Conservation (phyloP, 92 coral and sea anemone species). For the Epizoanthus scotinus region DNA sequence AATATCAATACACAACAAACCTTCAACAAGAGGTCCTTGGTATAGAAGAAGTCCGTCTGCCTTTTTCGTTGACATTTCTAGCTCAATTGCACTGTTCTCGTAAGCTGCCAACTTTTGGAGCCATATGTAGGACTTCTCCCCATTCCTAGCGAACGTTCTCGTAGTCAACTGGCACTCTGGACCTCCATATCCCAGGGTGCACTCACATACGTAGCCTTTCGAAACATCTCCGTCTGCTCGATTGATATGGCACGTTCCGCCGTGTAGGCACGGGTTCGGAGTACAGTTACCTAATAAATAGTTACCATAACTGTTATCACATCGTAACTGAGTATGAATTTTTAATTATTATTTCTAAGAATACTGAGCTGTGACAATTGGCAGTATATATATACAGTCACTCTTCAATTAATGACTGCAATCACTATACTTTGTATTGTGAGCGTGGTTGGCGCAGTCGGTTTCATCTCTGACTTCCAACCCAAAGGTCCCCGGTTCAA, state of each 20-base stretch:
- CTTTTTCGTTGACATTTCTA: slow-evolving; percentile 65
- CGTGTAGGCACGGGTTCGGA: slow-evolving; percentile 26
- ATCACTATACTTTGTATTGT: no score
- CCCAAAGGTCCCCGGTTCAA: no score
- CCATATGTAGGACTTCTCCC: slow-evolving; percentile 69
- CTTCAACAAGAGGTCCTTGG: slow-evolving; percentile 71
- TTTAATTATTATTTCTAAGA: no score
- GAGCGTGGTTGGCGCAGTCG: no score
- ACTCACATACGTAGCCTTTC: slow-evolving; percentile 76
- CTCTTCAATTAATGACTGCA: no score
- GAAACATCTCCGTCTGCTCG: slow-evolving; percentile 34
- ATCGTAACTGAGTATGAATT: no score
- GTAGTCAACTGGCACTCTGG: slow-evolving; percentile 79
- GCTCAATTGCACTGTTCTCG: slow-evolving; percentile 63
- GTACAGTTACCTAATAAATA: slow-evolving; percentile 23
- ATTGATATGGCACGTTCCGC: slow-evolving; percentile 24
- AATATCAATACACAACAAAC: slow-evolving; percentile 9
- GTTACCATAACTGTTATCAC: neutral
- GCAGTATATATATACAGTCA: no score
- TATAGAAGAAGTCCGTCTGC: slow-evolving; percentile 66
- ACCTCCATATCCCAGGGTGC: slow-evolving; percentile 66
- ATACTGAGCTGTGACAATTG: no score
- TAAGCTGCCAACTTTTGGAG: slow-evolving; percentile 66
- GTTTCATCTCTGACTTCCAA: no score
- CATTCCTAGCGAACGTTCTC: slow-evolving; percentile 53